Conservation (phyloP, 1,140 invertebrate species). For the Lucilia cuprina region DNA sequence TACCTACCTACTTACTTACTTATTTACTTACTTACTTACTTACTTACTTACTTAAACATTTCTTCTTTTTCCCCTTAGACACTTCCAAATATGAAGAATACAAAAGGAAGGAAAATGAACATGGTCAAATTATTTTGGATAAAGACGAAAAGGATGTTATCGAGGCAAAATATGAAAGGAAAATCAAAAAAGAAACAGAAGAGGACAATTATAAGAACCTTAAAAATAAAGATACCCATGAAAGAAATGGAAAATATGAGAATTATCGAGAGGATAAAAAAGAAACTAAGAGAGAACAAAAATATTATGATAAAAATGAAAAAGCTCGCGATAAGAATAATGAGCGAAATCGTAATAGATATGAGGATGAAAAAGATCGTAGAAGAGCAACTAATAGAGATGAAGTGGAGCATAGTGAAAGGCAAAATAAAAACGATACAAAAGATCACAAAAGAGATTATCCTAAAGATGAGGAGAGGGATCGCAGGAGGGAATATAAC, state of each 20-base stretch:
- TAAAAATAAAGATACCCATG: not conserved
- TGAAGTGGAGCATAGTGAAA: not conserved
- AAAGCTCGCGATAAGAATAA: not conserved
- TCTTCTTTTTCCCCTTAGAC: conserved; percentile 63
- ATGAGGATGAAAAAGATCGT: not conserved
- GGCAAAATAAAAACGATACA: too few species aligned
- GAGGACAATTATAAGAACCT: conserved; percentile 24
- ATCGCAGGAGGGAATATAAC: not conserved
- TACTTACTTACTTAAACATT: too few species aligned
- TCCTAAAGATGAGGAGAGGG: not conserved
- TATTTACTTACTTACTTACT: not conserved
- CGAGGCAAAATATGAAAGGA: not conserved
- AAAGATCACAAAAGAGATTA: not conserved
- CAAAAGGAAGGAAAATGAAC: conserved; percentile 66
- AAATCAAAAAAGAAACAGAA: conserved; percentile 32
- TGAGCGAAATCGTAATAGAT: not conserved
- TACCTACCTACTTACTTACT: not conserved
- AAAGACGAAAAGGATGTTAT: not conserved
- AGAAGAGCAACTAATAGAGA: not conserved
- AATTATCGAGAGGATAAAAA: not conserved
- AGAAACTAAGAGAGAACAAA: not conserved
- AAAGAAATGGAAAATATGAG: not conserved
- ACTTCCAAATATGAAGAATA: conserved; percentile 73
- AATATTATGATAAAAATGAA: not conserved
- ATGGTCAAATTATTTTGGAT: conserved; percentile 55